Evolutionary conservation across 2,797 vertebrate genomes (phyloP), one percentile per base, ranked within the genome.

Genomic region (Yasuhikotakia modesta): DNA sequence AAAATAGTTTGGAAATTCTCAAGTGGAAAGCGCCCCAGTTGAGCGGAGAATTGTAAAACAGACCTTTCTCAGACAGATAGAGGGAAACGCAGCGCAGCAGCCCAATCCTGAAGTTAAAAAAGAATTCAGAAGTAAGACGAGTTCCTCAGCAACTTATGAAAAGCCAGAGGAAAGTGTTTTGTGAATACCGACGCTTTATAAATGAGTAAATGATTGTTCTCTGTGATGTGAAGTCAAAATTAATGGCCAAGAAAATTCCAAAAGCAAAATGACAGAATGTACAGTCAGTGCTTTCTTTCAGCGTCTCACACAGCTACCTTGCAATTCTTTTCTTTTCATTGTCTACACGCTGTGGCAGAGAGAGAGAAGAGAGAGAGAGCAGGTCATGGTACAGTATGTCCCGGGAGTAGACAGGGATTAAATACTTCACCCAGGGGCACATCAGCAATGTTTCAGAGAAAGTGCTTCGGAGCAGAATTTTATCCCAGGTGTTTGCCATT

Each of bases 91-190:
- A 70, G n/a, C 13, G 57, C 66, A 52, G 55, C 30, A 70, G 66
- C 52, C 55, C 52, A 70, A 77, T 70, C 30, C 35, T 30, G 69
- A 70, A 70, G 66, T 77, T 70, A 19, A 77, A 77, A 70, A 77
- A 77, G 75, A 45, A 77, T 70, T n/a, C 89, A 85, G 87, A 87
- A 87, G 86, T 85, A 79, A 89, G 90, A 90, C 88, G 81, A 90
- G 88, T 88, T 91, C 86, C 89, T 85, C 89, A 87, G 83, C 83
- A 87, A 86, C 85, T 86, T 85, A 66, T 68, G 76, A 70, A 86
- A 86, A 90, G 86, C 83, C 86, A 32, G 17, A 22, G 39, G 83
- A 87, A 87, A 87, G 86, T 77, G 68, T 80, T 63, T 73, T 70
- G 30, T 61, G 50, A 68, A 79, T 83, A 88, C 87, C 71, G 75